These are phyloP conservation scores for Enteromius treurensis DNA, from an alignment of 2,797 vertebrate species.

Conservation along the genomic window DNA sequence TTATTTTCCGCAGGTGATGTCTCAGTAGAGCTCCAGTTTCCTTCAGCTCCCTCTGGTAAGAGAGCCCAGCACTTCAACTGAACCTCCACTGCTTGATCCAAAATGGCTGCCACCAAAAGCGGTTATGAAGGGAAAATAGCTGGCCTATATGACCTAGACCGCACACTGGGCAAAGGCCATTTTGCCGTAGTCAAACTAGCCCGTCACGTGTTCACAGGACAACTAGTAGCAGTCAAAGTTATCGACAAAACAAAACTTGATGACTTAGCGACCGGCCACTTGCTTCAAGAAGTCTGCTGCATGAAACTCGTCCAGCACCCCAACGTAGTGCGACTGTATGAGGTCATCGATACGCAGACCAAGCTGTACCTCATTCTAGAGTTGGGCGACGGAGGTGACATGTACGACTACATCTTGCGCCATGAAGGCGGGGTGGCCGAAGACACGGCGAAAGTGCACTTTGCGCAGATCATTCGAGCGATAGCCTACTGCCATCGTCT, in stretches of 20 bases:
- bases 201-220: conserved; percentile 84
- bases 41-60: neutral
- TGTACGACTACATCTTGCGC: conserved; percentile 89
- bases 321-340: conserved; percentile 88
- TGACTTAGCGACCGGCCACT: conserved; percentile 80
- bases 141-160: conserved; percentile 85
- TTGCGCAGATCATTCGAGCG: conserved; percentile 86
- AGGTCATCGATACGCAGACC: conserved; percentile 88
- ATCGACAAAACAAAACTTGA: conserved; percentile 90
- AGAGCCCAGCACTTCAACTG: conserved; percentile 11
- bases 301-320: conserved; percentile 91
- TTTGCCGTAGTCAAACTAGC: conserved; percentile 88
- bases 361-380: conserved; percentile 91
- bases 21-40: conserved; percentile 47
- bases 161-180: conserved; percentile 87
- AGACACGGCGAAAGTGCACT: conserved; percentile 82
- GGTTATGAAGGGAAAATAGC: conserved; percentile 78
- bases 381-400: conserved; percentile 87
- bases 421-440: conserved; percentile 85
- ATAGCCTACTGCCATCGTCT: conserved; percentile 88
- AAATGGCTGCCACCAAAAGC: conserved; percentile 68
- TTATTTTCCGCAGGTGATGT: conserved; percentile 53
- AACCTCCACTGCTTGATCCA: conserved; percentile 25
- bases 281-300: conserved; percentile 89
- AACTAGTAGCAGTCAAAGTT: conserved; percentile 89